Evolutionary conservation across 2,113 vertebrate genomes (phyloP).

Genomic region (Gulo gulo): DNA sequence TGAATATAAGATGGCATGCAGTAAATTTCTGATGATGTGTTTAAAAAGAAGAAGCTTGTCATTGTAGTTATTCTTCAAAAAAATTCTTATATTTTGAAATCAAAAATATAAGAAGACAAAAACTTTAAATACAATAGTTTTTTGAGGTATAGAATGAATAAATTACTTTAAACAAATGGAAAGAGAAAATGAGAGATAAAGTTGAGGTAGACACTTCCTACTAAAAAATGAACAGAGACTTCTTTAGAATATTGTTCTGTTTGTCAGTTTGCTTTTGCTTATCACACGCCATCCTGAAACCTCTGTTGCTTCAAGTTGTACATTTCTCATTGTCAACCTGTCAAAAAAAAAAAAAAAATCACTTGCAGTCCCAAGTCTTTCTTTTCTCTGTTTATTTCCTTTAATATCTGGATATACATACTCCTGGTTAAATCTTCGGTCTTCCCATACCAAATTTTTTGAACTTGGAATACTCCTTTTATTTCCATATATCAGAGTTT

Average conservation of each 20-base stretch:
- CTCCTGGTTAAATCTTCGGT: background rate
- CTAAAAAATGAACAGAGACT: background rate
- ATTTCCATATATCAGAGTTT: background rate
- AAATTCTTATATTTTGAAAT: background rate
- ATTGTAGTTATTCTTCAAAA: background rate
- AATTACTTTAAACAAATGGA: background rate
- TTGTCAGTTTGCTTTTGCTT: background rate
- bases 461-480: background rate
- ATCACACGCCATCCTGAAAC: background rate
- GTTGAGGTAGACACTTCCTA: background rate
- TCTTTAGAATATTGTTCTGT: background rate
- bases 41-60: background rate
- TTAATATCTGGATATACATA: background rate
- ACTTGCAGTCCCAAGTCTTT: background rate
- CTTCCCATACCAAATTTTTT: background rate
- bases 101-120: background rate
- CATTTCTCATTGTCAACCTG: background rate
- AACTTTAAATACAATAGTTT: background rate
- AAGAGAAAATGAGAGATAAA: background rate
- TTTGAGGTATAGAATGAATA: background rate
- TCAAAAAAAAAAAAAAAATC: background rate
- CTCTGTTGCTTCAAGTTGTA: background rate
- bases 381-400: background rate
- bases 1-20: background rate
- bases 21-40: background rate